Base-by-base conservation (phyloP, 2,113 vertebrate species). In the Oncorhynchus clarkii region DNA sequence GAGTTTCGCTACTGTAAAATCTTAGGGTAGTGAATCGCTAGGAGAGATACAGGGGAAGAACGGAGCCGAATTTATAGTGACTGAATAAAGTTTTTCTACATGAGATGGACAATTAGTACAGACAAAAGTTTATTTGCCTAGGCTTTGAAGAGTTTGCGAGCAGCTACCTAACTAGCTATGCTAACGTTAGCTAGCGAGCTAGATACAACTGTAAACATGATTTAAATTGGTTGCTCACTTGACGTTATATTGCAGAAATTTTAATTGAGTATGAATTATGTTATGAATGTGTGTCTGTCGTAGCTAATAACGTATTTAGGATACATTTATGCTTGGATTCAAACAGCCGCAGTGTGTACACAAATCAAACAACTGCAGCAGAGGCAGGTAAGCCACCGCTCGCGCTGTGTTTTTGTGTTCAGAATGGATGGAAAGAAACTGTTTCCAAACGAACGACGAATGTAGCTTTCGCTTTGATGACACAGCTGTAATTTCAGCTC, bases 361-460 rank as follows among this genome's bases (percentile, higher is more conserved):
- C 24, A 54, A 54, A 77, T 82, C 78, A 75, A 80, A 86, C 81
- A 71, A 80, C 88, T 78, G 85, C 86, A 83, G 84, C 74, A 71
- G 60, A 74, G 62, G 91, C 39, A 45, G 39, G 91, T 91, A 64
- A 87, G 89, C 71, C 2, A 49, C 14, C 34, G 67, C 18, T 70
- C 3, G 3, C n/a, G 11, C 2, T 48, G 14, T 12, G 45, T n/a
- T 13, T 11, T 20, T 12, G 45, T 49, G 34, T 70, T 70, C 5
- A 6, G 31, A 24, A 12, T 70, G 39, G 11, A 39, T n/a, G 8
- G 39, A 48, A 7, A 49, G 6, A 9, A 16, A 5, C 3, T 2
- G 16, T 68, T 34, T 18, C 2, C 66, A 68, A 68, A 34, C 66
- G 29, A 39, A 34, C 16, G 27, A 39, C 4, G 3, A 60, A 60